Base-by-base conservation (phyloP, 2,797 vertebrate genomes). In the Novumbra hubbsi region DNA sequence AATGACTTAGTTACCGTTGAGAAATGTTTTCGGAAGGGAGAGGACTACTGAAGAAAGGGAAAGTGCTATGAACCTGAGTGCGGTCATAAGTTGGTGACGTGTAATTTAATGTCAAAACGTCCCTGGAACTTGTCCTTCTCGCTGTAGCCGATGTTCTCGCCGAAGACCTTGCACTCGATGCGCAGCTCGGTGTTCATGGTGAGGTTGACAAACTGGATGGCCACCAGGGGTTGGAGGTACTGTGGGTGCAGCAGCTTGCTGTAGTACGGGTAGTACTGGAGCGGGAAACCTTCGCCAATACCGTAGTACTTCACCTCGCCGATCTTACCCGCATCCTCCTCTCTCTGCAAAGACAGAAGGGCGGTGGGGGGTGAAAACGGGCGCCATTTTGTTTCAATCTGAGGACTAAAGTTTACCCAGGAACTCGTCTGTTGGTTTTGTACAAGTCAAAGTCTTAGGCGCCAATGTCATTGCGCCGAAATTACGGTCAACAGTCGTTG, bases 81-180 rank as follows among this genome's bases (percentile, higher is more conserved):
- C 85, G 83, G 96, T 98, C 96, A 98, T 94, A 91, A 94, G 91
- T 84, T 94, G 87, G 88, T 94, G 60, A 98, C 81, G 70, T 91
- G 87, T 73, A 99, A 64, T 93, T 98, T 99, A 84, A 99, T 74
- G 81, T 99, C 97, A 84, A 99, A 99, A 80, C 97, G 97, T 94
- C 98, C 98, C 93, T 95, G 96, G 90, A 94, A 98, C 87, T 97
- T 98, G 91, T 99, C 98, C 88, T 99, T 99, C 4, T 99, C 98
- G 3, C 90, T 95, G 94, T 97, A 97, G n/a, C 78, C 0, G 75
- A 98, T 97, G 93, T 99, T 99, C 1, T 96, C 91, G 3, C 96
- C 98, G 0, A 77, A 98, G 62, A 95, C 95, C 91, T 90, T 96
- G 94, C 98, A 99, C 79, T 99, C 97, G 1, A 99, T 78, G 0